Evolutionary conservation across 1,140 invertebrate genomes (phyloP).

Genomic region (Aporrectodea caliginosa): DNA sequence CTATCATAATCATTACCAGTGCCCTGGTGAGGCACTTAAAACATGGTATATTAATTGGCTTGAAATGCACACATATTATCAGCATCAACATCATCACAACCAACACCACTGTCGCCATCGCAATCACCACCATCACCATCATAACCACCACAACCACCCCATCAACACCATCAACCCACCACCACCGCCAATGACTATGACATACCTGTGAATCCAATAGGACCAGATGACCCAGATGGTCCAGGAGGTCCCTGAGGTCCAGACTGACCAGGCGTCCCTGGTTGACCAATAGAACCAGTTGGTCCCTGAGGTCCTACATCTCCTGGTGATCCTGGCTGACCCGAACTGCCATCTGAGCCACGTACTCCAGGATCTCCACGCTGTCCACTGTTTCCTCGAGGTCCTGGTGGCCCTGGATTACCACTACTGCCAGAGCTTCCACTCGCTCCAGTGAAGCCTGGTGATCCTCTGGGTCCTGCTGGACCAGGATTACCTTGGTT

Average conservation of each 20-base stretch:
- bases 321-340: constrained; percentile 18
- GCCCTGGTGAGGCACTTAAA: not conserved
- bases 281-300: constrained; percentile 4
- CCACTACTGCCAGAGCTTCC: constrained; percentile 20
- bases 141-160: no score
- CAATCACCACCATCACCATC: no score
- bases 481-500: constrained; percentile 5
- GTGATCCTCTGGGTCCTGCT: not conserved
- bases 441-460: not conserved
- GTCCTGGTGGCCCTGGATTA: constrained; percentile 22
- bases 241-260: constrained; percentile 19
- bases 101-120: no score
- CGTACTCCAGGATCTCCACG: constrained; percentile 6
- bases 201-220: constrained; percentile 5
- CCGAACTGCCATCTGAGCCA: not conserved
- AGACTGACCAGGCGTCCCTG: not conserved
- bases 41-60: no score
- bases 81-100: no score
- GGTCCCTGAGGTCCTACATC: constrained; percentile 2
- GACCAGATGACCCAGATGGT: constrained; percentile 4
- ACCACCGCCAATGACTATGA: no score
- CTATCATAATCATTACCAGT: not conserved
- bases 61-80: no score
- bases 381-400: constrained; percentile 11
- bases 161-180: no score